Evolutionary conservation across 1,140 invertebrate species (phyloP).

Genomic region (Aphelenchoides avenae): DNA sequence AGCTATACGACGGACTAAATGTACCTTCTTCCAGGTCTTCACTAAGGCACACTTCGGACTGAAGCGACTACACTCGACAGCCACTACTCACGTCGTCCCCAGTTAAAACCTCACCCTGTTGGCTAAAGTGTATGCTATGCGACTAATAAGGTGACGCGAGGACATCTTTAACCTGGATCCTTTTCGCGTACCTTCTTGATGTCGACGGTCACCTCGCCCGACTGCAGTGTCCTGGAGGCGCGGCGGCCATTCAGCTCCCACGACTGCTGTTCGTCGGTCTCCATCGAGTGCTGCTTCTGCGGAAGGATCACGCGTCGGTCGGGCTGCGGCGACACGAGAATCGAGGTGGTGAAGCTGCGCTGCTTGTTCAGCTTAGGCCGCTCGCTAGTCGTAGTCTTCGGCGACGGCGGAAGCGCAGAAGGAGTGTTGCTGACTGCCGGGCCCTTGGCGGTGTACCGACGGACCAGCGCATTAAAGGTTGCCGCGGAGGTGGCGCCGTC

Average conservation of each 20-base stretch:
- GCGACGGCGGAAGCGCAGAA: too few species aligned
- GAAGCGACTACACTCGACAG: too few species aligned
- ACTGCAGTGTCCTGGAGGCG: constrained; percentile 19
- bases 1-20: not conserved
- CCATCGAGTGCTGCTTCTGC: constrained; percentile 35
- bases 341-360: constrained; percentile 52
- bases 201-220: constrained; percentile 49
- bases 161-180: too few species aligned
- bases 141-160: too few species aligned
- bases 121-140: too few species aligned
- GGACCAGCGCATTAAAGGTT: too few species aligned
- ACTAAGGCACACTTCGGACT: not conserved
- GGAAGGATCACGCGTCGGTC: constrained; percentile 25
- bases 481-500: too few species aligned
- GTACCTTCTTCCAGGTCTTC: not conserved
- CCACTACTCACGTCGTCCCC: too few species aligned
- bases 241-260: not conserved
- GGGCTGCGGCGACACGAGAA: constrained; percentile 49
- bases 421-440: too few species aligned
- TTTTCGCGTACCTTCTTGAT: constrained; percentile 35
- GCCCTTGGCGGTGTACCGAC: too few species aligned
- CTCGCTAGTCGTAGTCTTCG: constrained; percentile 24
- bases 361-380: constrained; percentile 32
- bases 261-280: constrained; percentile 3
- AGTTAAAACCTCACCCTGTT: too few species aligned